A percentile compares a stretch with the other conserved stretches of the same genome.
phyloP scores from a whole-genome alignment of 2,797 vertebrate genomes.

The Diplodus sargus region DNA sequence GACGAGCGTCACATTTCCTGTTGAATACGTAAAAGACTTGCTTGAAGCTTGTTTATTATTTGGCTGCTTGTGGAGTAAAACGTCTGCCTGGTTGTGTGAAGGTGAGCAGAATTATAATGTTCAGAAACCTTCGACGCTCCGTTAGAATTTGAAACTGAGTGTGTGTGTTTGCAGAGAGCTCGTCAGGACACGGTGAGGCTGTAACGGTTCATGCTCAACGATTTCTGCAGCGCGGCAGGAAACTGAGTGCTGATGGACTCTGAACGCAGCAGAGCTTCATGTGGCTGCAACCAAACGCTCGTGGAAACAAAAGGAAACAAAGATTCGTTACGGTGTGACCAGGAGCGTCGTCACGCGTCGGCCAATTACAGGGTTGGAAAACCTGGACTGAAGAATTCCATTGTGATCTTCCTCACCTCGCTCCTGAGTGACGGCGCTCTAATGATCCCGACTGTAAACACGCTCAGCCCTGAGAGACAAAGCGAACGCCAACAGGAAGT shows the following conservation, averaged over 20 bases:
- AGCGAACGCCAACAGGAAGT: background rate
- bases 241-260: background rate
- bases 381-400: background rate
- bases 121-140: background rate
- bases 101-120: no score
- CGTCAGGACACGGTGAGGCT: background rate
- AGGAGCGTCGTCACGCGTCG: background rate
- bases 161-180: background rate
- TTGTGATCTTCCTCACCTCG: background rate
- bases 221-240: background rate
- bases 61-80: no score
- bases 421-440: background rate
- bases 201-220: background rate
- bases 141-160: background rate
- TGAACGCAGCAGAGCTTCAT: background rate
- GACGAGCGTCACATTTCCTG: no score
- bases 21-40: no score
- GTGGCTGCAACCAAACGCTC: slow-evolving; percentile 7
- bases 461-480: background rate
- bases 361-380: background rate
- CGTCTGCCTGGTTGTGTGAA: no score
- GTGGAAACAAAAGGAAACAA: background rate
- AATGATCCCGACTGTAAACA: background rate
- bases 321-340: slow-evolving; percentile 21
- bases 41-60: no score